A percentile compares a stretch with the other conserved stretches of the same genome.
phyloP scores from a whole-genome alignment of 2,797 vertebrate genomes.

The Emydoidea blandingii region DNA sequence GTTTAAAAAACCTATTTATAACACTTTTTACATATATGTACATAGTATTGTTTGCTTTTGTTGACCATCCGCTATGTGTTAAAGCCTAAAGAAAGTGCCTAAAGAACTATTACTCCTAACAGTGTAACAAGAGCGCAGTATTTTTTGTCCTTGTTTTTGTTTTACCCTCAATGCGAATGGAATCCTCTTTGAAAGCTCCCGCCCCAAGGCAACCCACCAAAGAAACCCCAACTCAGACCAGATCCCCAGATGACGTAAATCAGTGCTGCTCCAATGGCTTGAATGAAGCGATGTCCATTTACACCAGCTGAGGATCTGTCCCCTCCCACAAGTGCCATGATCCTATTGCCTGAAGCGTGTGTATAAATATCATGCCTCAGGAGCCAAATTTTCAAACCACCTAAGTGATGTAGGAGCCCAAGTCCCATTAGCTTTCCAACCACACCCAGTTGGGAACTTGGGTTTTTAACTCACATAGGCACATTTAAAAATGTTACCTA shows the following conservation, averaged over 20 bases:
- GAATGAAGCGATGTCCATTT: neutral
- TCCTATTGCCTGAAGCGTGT: neutral
- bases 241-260: neutral
- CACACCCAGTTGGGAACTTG: conserved; percentile 63
- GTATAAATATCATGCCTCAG: conserved; percentile 39
- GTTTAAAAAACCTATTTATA: conserved; percentile 99
- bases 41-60: conserved; percentile 96
- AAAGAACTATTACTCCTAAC: conserved; percentile 88
- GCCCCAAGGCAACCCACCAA: conserved; percentile 10
- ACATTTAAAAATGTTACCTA: neutral
- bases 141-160: conserved; percentile 74
- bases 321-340: conserved; percentile 36
- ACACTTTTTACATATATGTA: conserved; percentile 99
- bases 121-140: conserved; percentile 83
- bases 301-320: neutral
- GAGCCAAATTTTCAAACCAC: conserved; percentile 51
- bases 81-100: conserved; percentile 93
- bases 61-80: conserved; percentile 85
- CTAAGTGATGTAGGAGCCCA: conserved; percentile 64
- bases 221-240: conserved; percentile 29
- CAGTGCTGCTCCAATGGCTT: neutral
- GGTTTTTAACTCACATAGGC: conserved; percentile 65
- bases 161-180: conserved; percentile 79
- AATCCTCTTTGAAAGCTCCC: conserved; percentile 60
- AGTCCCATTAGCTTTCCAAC: conserved; percentile 39